Conservation (phyloP, 2,888 invertebrate genomes). For the Folsomia candida region DNA sequence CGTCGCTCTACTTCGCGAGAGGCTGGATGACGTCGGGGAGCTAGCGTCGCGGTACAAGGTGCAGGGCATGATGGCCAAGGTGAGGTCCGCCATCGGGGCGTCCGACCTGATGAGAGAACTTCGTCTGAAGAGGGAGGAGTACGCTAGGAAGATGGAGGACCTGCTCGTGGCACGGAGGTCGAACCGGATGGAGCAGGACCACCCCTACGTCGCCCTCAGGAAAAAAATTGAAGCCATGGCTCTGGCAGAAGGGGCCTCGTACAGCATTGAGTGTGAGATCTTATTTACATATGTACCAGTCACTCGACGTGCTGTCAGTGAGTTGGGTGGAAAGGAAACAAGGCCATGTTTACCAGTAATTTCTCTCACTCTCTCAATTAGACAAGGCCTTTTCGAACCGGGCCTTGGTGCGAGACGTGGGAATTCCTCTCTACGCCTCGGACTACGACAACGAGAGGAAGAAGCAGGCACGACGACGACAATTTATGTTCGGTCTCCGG, state of each 20-base stretch:
- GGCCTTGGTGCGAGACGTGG: constrained; percentile 7
- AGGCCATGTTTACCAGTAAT: too few species aligned
- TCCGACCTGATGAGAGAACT: background rate
- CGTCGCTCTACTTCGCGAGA: too few species aligned
- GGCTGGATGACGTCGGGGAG: background rate
- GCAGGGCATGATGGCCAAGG: too few species aligned
- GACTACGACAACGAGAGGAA: constrained; percentile 33
- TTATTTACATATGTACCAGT: too few species aligned
- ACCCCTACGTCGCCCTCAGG: constrained; percentile 13
- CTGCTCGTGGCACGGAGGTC: background rate
- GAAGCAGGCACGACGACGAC: constrained; percentile 18
- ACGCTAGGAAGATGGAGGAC: background rate
- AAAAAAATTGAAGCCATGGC: constrained; percentile 7
- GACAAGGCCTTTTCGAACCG: constrained; percentile 23
- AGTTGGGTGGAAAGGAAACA: too few species aligned
- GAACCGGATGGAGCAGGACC: background rate
- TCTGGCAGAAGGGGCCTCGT: background rate
- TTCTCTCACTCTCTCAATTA: too few species aligned
- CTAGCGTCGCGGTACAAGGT: background rate
- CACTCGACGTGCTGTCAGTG: too few species aligned
- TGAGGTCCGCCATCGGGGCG: background rate
- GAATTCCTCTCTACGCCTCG: constrained; percentile 29
- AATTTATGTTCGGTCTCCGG: constrained; percentile 25
- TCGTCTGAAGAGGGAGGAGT: background rate
- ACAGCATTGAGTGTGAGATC: constrained; percentile 4